Evolutionary conservation across 2,888 invertebrate species (phyloP), one percentile per base, ranked within the genome.

Genomic region (Campoletis raptor): DNA sequence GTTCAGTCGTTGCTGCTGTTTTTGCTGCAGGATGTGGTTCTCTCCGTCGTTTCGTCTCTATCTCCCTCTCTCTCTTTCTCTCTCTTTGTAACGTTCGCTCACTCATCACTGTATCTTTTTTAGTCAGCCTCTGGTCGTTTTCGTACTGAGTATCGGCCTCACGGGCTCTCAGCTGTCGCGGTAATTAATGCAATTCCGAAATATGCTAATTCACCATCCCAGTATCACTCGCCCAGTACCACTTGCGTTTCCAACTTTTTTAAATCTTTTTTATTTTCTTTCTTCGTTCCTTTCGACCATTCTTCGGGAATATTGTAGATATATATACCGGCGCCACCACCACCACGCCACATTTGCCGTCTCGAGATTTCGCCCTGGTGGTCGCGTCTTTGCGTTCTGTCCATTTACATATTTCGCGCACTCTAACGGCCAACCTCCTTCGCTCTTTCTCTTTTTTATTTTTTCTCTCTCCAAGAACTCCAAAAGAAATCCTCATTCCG

Each of bases 151-250:
- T 87, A 85, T 87, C 87, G 84, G 81, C 52, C 81, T 85, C 85
- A 45, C 74, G 86, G 73, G 69, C 85, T 83, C 82, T 82, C 57
- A 48, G 61, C 82, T 77, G 84, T 84, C 84, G 76, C 88, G 85
- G 89, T 91, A 92, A 92, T 92, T 92, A 91, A 92, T 92, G 91
- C 90, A 90, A 91, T 91, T 91, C 90, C 89, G 90, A 91, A 90
- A 91, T 91, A 91, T 91, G 91, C 91, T 91, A 91, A 91, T 91
- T 89, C 90, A 87, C 85, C 79, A 87, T 89, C 87, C 79, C 79
- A 48, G 84, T 82, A 85, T 82, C 78, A 81, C 70, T 88, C 81
- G 83, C 86, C 78, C 81, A 66, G 74, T 69, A 72, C 83, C 64
- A 73, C 79, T 78, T 78, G 69, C 67, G 30, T 76, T 81, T 57